Conservation (phyloP, 2,113 vertebrate genomes). For the Barnardius zonarius region DNA sequence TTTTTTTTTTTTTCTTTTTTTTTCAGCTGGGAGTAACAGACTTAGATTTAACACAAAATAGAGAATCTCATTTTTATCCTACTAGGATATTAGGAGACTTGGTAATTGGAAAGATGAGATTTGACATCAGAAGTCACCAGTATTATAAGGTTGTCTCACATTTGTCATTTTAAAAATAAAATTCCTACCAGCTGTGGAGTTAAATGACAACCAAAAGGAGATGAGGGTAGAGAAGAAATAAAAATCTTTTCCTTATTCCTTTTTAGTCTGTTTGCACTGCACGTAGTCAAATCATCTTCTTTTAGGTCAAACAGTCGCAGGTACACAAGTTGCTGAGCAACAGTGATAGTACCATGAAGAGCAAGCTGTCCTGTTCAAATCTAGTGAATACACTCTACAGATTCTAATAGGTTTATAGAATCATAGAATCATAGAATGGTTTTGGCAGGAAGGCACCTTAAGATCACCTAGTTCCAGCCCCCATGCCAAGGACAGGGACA, state of each 20-base stretch:
- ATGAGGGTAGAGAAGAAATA: neutral
- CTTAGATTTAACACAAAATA: neutral
- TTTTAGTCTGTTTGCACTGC: neutral
- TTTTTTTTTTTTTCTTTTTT: neutral
- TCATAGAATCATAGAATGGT: neutral
- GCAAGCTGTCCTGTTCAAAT: neutral
- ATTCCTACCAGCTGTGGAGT: neutral
- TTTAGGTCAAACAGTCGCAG: neutral
- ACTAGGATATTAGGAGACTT: neutral
- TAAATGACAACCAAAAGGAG: neutral
- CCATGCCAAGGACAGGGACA: neutral
- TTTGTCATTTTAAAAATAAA: neutral
- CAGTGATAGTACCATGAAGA: neutral
- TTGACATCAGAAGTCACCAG: neutral
- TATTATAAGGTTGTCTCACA: neutral
- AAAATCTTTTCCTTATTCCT: neutral
- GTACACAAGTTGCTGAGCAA: neutral
- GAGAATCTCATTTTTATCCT: neutral
- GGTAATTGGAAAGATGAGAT: neutral
- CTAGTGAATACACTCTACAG: neutral
- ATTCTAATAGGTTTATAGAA: neutral
- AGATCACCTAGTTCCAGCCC: neutral
- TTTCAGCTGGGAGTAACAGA: neutral
- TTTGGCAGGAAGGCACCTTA: neutral
- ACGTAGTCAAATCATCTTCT: rapidly evolving